phyloP scores from a whole-genome alignment of 92 coral and sea anemone genomes.

The Phenganax marumi region DNA sequence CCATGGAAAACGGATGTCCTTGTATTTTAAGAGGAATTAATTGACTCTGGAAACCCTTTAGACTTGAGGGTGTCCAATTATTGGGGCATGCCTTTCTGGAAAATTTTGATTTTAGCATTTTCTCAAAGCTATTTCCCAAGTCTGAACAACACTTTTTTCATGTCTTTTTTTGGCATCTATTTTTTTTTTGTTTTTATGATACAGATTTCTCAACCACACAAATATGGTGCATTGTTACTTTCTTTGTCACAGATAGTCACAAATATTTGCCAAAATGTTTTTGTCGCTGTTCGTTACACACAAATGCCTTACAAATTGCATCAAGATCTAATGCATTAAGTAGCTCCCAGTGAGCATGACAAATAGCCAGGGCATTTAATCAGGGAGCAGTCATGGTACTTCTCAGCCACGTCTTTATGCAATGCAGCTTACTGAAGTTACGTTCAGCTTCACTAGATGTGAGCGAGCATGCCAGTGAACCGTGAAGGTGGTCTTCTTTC shows the following conservation, averaged over 20 bases:
- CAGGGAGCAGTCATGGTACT: not conserved
- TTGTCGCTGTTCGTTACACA: not conserved
- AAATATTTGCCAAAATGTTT: constrained; percentile 11
- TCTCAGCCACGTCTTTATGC: constrained; percentile 24
- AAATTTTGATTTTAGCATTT: not conserved
- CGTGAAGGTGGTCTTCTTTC: constrained; percentile 10
- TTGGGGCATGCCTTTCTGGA: not conserved
- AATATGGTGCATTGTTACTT: too few species aligned
- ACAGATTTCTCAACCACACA: not conserved
- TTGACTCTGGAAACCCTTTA: not conserved
- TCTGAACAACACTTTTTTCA: too few species aligned
- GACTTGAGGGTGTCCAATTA: constrained; percentile 5
- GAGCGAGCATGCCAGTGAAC: constrained; percentile 8
- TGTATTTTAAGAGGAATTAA: too few species aligned
- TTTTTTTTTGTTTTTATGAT: too few species aligned
- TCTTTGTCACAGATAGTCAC: not conserved
- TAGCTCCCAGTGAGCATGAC: not conserved
- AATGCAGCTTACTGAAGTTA: not conserved
- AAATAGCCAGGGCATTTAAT: constrained; percentile 5
- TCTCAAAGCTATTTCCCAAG: too few species aligned
- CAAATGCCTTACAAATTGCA: not conserved
- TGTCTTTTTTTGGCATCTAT: not conserved
- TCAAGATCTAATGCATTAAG: not conserved
- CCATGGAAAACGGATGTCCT: too few species aligned
- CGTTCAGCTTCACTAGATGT: constrained; percentile 15